Percentiles rank a stretch among this genome's conserved stretches.
phyloP scores from a whole-genome alignment of 2,113 vertebrate species.

The Sturnira hondurensis region DNA sequence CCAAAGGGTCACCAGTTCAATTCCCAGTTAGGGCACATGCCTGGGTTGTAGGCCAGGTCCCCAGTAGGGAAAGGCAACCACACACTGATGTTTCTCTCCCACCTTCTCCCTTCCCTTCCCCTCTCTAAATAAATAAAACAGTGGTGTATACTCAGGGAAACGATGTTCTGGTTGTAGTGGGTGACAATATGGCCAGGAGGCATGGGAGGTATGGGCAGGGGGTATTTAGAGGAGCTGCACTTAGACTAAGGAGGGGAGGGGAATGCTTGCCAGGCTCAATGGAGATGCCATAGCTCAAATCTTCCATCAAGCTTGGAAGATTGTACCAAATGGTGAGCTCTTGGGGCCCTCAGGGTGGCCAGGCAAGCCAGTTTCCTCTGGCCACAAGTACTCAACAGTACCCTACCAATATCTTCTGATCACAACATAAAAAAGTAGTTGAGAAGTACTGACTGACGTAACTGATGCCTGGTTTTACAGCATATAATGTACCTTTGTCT shows the following conservation, averaged over 20 bases:
- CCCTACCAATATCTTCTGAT: neutral
- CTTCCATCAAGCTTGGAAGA: neutral
- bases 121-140: neutral
- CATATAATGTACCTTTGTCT: neutral
- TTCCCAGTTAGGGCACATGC: too few species aligned
- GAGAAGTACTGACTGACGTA: neutral
- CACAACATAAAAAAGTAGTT: neutral
- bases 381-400: neutral
- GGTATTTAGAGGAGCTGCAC: neutral
- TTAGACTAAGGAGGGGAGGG: neutral
- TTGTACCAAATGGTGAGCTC: neutral
- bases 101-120: too few species aligned
- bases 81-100: too few species aligned
- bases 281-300: neutral
- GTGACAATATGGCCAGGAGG: neutral
- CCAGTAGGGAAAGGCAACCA: too few species aligned
- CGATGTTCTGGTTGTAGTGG: neutral
- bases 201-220: neutral
- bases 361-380: neutral
- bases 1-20: too few species aligned
- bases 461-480: neutral
- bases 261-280: neutral
- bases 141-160: neutral
- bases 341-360: neutral
- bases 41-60: too few species aligned